phyloP scores from a whole-genome alignment of 2,797 vertebrate genomes.

The Megaceryle alcyon region DNA sequence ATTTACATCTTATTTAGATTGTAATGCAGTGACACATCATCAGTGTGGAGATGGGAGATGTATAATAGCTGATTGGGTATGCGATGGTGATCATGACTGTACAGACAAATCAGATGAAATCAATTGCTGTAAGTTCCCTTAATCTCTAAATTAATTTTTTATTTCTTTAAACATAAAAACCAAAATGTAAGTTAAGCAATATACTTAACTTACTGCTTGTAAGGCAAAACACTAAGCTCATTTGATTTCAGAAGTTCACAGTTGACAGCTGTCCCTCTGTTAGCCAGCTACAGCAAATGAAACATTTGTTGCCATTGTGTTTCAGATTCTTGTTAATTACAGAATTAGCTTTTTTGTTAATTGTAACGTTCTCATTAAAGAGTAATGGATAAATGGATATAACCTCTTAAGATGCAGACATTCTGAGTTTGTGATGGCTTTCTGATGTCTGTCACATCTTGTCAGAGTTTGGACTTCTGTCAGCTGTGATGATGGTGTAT shows the following conservation, averaged over 20 bases:
- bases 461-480: not conserved
- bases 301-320: not conserved
- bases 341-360: not conserved
- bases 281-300: not conserved
- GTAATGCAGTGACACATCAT: conserved; percentile 80
- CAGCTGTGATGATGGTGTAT: not conserved
- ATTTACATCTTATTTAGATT: conserved; percentile 75
- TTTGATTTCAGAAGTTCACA: not conserved
- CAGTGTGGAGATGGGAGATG: conserved; percentile 92
- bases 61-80: conserved; percentile 88
- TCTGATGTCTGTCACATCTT: not conserved
- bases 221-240: not conserved
- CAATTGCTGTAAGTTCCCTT: conserved; percentile 91
- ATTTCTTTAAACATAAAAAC: not conserved
- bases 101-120: conserved; percentile 91
- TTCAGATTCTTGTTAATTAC: not conserved
- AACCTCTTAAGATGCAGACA: not conserved
- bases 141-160: not conserved
- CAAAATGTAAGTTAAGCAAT: not conserved
- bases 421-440: not conserved
- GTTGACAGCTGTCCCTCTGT: not conserved
- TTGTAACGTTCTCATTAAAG: not conserved
- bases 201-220: not conserved
- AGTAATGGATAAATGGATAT: not conserved
- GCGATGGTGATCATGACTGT: conserved; percentile 97